Evolutionary conservation across 2,113 vertebrate genomes (phyloP), one percentile per base, ranked within the genome.

Genomic region (Zosterops hypoxanthus): DNA sequence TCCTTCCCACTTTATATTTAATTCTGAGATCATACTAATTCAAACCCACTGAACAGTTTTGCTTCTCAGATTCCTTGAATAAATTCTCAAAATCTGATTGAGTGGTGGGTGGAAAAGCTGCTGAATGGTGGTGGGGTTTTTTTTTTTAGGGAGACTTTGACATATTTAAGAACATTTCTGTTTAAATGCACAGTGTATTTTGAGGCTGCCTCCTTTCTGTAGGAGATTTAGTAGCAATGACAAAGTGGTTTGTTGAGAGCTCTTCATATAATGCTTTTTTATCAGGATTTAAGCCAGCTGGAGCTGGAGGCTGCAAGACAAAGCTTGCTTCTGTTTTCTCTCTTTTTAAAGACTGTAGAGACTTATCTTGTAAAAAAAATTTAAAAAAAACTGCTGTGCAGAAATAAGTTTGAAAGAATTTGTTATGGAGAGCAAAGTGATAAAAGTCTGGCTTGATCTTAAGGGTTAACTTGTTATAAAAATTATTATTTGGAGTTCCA

Each of bases 101-200:
- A 70, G 52, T 25, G 9, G 70, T 55, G 44, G 69, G 61, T 79
- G 44, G 82, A 34, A 78, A 55, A 73, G 26, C 56, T 82, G 80
- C 16, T 9, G 63, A 2, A 0, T 68, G 26, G 6, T 29, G 12
- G 1, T 7, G 0, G 9, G 36, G 9, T 36, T 36, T 36, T 1
- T 34, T 66, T 88, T 91, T 90, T 85, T 56, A 22, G 49, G 46
- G 55, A 63, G 41, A 8, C 29, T 82, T 80, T 55, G 72, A 56
- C 77, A n/a, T n/a, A 34, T 59, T 52, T 52, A 56, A 71, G n/a
- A 60, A 2, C 8, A 5, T 76, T 94, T 42, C 13, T 85, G 24
- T 71, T 87, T 5, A 82, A 91, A 82, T 82, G 57, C 23, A 23
- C 20, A 6, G 19, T 46, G 2, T 90, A 15, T 87, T 83, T 78